Base-by-base conservation (phyloP, 1,140 invertebrate genomes). In the Aleiodes sp. region DNA sequence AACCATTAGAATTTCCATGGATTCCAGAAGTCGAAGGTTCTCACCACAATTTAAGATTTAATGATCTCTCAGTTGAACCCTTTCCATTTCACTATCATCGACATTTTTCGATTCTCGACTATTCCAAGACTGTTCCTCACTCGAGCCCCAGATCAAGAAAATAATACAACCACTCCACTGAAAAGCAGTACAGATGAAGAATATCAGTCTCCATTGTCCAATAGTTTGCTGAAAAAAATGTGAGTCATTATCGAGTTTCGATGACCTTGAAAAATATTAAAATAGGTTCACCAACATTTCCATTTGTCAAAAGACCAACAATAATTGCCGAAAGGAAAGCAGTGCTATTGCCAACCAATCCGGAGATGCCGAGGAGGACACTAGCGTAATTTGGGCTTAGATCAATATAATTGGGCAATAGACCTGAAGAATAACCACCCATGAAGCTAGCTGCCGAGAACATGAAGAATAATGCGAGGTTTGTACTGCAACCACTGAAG, bases 321-420 rank as follows among this genome's bases (percentile, higher is more conserved):
- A 91, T 82, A 0, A 84, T 71, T 0, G 90, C 88, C 3, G 90
- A 90, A 19, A 91, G 80, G 59, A 90, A 90, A 24, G 89, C 89
- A 1, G 86, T 80, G 28, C 84, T 78, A 24, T 84, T 81, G 0
- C 86, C 82, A 14, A 90, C 80, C 71, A 89, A 80, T 24, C 88
- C 88, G 66, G 83, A 85, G 12, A 91, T 86, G 0, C 90, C 90
- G 12, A 91, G 80, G 0, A 89, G 76, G 7, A 91, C 82, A 68
- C 88, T 88, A n/a, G 90, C 90, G 80, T 90, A 92, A 82, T 92
- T 92, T 0, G 91, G 91, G 39, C 90, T 89, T n/a, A 92, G 80
- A 70, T 92, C 91, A 2, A 92, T 89, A 26, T 91, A 84, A 16
- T 84, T 88, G 0, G 91, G 87, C 35, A 92, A 77, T 0, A 88